phyloP scores from a whole-genome alignment of 92 coral and sea anemone genomes.

The Scolanthus callimorphus region DNA sequence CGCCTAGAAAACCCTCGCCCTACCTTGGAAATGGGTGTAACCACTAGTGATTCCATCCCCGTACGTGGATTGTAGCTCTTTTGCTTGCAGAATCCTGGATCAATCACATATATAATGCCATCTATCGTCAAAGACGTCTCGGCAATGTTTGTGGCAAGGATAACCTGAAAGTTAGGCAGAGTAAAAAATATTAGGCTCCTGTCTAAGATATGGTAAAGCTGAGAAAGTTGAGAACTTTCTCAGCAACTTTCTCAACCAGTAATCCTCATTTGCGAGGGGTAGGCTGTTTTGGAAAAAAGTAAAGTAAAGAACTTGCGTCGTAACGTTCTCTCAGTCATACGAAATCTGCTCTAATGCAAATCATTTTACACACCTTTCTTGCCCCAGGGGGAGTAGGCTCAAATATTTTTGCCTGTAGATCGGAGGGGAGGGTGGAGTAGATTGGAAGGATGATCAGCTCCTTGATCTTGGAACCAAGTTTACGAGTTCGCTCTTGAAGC shows the following conservation, averaged over 20 bases:
- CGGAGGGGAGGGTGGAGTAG: slow-evolving; percentile 96
- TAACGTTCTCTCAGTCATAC: no score
- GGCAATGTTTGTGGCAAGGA: slow-evolving; percentile 95
- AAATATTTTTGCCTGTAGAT: slow-evolving; percentile 95
- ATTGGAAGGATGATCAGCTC: slow-evolving; percentile 92
- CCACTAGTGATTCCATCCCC: slow-evolving; percentile 97
- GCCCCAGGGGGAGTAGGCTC: slow-evolving; percentile 99
- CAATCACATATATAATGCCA: slow-evolving; percentile 96
- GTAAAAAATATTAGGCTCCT: no score
- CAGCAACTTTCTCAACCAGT: no score
- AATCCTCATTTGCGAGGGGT: no score
- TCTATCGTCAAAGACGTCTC: slow-evolving; percentile 97
- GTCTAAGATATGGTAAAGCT: no score
- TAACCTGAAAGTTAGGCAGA: slow-evolving; percentile 59
- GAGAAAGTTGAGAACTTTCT: no score
- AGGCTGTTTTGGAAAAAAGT: no score
- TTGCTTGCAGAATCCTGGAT: slow-evolving; percentile 98
- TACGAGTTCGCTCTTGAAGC: slow-evolving; percentile 88
- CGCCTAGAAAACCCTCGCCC: no score
- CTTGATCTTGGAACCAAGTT: slow-evolving; percentile 94
- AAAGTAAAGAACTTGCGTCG: no score
- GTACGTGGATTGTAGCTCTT: slow-evolving; percentile 99
- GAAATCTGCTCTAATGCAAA: no score
- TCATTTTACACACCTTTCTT: slow-evolving; percentile 85
- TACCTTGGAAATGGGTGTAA: slow-evolving; percentile 98